A percentile compares a stretch with the other conserved stretches of the same genome.
Conservation (phyloP, 2,797 vertebrate genomes). For the Notolepis coatsorum region DNA sequence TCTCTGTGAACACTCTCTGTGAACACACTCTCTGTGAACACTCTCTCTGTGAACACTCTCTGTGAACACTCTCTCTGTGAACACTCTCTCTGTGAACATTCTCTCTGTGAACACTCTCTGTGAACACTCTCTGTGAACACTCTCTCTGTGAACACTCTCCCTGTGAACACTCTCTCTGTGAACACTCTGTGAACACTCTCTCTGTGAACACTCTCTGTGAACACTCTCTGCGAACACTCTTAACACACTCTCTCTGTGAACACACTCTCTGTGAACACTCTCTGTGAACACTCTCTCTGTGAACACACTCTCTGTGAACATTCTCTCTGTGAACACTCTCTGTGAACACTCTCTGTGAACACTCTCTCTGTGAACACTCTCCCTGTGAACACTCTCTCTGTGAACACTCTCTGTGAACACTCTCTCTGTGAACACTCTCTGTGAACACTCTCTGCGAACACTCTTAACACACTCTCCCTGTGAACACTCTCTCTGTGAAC, state of each 20-base stretch:
- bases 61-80: neutral
- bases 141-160: neutral
- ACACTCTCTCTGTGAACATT: slow-evolving; percentile 28
- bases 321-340: slow-evolving; percentile 20
- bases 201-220: neutral
- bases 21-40: slow-evolving; percentile 4
- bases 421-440: neutral
- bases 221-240: no score
- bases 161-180: neutral
- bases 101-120: neutral
- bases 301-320: neutral
- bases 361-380: neutral
- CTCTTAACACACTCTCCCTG: no score
- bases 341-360: neutral
- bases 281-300: no score
- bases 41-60: neutral
- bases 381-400: neutral
- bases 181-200: no score
- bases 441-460: no score
- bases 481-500: neutral
- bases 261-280: neutral
- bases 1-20: no score
- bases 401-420: neutral
- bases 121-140: slow-evolving; percentile 1
- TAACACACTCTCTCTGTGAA: slow-evolving; percentile 6